These are phyloP conservation scores for Sphecodes monilicornis DNA, from an alignment of 2,888 invertebrate species.

Conservation along the genomic window DNA sequence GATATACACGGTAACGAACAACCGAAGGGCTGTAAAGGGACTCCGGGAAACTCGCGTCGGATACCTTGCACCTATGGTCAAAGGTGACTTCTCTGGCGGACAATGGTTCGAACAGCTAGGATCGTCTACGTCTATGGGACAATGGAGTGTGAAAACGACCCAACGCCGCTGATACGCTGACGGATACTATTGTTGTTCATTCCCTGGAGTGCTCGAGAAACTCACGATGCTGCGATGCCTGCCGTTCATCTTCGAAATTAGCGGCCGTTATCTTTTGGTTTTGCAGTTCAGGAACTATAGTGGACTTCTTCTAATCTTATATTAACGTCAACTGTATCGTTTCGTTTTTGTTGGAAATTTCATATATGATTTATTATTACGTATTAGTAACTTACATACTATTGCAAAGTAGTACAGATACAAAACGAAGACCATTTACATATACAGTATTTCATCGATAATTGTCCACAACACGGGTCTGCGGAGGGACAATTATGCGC, in stretches of 20 bases:
- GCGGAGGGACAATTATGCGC: too few species aligned
- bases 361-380: too few species aligned
- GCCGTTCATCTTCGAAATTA: not conserved
- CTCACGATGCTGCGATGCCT: not conserved
- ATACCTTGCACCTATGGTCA: not conserved
- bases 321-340: not conserved
- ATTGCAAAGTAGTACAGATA: too few species aligned
- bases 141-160: not conserved
- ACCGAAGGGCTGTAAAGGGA: not conserved
- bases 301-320: not conserved
- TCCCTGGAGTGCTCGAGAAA: not conserved
- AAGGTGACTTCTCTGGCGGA: not conserved
- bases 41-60: not conserved
- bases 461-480: too few species aligned
- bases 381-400: too few species aligned
- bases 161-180: not conserved
- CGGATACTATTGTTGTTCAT: not conserved
- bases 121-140: not conserved
- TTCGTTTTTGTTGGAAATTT: too few species aligned
- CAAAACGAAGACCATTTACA: too few species aligned
- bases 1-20: not conserved
- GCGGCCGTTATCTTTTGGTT: not conserved
- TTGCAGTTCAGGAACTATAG: not conserved
- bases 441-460: too few species aligned
- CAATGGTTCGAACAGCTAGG: not conserved